A percentile compares a stretch with the other conserved stretches of the same genome.
phyloP scores from a whole-genome alignment of 1,140 invertebrate species.

The Orchestia grillus region DNA sequence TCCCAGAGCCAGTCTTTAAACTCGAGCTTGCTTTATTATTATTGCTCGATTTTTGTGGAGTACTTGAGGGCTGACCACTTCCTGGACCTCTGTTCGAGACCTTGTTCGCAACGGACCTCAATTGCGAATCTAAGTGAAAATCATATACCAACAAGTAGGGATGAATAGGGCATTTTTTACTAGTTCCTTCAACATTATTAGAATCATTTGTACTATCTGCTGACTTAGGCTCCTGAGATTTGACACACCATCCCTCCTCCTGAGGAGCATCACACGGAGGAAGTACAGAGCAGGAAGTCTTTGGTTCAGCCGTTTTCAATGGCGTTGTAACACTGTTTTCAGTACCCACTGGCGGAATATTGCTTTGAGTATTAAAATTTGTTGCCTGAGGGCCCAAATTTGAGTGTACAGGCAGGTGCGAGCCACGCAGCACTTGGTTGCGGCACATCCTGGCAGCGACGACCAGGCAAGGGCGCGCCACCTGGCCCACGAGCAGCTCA shows the following conservation, averaged over 20 bases:
- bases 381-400: background rate
- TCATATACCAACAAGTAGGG: conserved; percentile 23
- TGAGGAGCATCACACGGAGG: background rate
- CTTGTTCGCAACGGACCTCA: background rate
- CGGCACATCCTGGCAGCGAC: background rate
- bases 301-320: background rate
- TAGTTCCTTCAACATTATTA: background rate
- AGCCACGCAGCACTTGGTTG: background rate
- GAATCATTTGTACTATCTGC: background rate
- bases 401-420: background rate
- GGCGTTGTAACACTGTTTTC: background rate
- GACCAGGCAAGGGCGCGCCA: background rate
- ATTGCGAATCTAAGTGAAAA: conserved; percentile 18
- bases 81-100: background rate
- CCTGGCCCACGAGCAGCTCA: background rate
- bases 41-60: background rate
- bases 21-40: background rate
- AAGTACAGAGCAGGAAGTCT: background rate
- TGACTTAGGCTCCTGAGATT: background rate
- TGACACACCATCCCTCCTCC: background rate
- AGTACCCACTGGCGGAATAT: background rate
- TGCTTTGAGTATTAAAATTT: background rate
- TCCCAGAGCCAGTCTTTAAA: background rate
- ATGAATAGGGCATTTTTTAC: background rate
- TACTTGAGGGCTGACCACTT: background rate